Evolutionary conservation across 1,140 invertebrate species (phyloP), one percentile per base, ranked within the genome.

Genomic region (Leptestheria dahalacensis): DNA sequence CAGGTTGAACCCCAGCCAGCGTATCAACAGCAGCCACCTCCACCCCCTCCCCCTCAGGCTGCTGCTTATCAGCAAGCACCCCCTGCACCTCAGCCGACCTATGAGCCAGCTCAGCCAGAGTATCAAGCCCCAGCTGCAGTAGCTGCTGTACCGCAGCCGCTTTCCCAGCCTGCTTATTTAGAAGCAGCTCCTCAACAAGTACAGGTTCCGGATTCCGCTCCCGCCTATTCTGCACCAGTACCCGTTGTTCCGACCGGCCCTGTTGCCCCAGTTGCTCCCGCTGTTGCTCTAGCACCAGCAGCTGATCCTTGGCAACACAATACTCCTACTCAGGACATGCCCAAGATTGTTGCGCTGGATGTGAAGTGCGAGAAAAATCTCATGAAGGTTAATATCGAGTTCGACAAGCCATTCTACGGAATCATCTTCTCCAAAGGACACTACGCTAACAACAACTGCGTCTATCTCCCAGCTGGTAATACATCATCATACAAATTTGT

Each of bases 351-450:
- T 2, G 87, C 86, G 2, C 72, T 94, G 0, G 90, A 95, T 66
- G 91, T 94, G 0, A 91, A 93, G 70, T 95, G 91, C 71, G 91
- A 94, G 71, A 94, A 93, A 68, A 92, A 84, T 68, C 78, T 86
- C 46, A 95, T 95, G 91, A 84, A 90, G 68, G 88, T 94, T 1
- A 90, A 86, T 65, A 77, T 95, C 1, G 86, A 87, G 60, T 94
- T 95, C 67, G 91, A 95, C 66, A 88, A 92, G 68, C 90, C 91
- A 1, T 95, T 95, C 75, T 91, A 90, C 66, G 91, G 91, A 2
- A 92, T 94, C 58, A 86, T 95, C 26, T 95, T 94, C 73, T 89
- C 86, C 56, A 91, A 91, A 70, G 89, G 89, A 12, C 86, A 91
- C 69, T 92, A 91, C 73, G 90, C 87, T 65, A 91, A 93, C 67